These are phyloP conservation scores for Dryas iulia DNA, from an alignment of 1,140 invertebrate species.

Conservation along the genomic window DNA sequence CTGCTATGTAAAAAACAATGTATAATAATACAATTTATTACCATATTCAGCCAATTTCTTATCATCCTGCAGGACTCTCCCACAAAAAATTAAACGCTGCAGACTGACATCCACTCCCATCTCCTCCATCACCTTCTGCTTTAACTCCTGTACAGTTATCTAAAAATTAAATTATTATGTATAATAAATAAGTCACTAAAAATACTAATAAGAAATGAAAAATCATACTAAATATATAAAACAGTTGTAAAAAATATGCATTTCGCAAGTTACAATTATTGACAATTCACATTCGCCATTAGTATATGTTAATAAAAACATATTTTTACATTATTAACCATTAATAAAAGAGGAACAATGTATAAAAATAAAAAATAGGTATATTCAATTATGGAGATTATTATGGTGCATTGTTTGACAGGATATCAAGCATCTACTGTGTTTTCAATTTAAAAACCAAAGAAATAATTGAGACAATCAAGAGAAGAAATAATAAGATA, in stretches of 20 bases:
- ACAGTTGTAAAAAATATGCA: not conserved
- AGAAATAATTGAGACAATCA: no score
- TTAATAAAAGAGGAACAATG: no score
- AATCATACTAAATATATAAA: not conserved
- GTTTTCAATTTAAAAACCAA: no score
- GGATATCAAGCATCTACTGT: no score
- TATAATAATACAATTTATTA: conserved; percentile 57
- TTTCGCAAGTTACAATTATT: not conserved
- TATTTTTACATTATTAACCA: no score
- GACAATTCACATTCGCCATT: not conserved
- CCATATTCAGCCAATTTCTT: conserved; percentile 93
- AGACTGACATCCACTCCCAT: conserved; percentile 89
- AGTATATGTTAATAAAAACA: not conserved
- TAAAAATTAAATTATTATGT: conserved; percentile 54
- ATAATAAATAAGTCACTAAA: not conserved
- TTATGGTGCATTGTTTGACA: no score
- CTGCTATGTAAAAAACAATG: not conserved
- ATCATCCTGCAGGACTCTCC: conserved; percentile 94
- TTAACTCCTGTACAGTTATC: conserved; percentile 93
- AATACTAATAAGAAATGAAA: not conserved
- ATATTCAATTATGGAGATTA: no score
- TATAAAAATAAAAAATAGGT: no score
- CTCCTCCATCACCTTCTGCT: conserved; percentile 89
- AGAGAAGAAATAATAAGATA: no score
- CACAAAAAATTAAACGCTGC: conserved; percentile 95